These are phyloP conservation scores for Orthonychiurus folsomi DNA, from an alignment of 2,888 invertebrate species.

Conservation along the genomic window DNA sequence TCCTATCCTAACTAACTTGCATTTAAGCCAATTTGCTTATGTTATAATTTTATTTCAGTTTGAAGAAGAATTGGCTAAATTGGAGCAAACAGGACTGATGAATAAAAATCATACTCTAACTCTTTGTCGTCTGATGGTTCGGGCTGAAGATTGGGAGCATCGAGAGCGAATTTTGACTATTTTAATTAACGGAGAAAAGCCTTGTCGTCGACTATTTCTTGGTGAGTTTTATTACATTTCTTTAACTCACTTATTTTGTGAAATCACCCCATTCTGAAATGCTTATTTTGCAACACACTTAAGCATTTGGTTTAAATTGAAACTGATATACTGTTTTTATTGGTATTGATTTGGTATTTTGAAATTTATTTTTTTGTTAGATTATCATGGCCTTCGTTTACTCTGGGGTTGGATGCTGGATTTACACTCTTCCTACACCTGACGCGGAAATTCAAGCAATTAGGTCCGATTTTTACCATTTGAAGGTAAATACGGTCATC, in stretches of 20 bases:
- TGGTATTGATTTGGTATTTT: too few species aligned
- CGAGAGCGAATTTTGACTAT: constrained; percentile 62
- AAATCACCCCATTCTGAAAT: too few species aligned
- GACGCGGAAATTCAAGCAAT: constrained; percentile 7
- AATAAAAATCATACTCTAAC: constrained; percentile 83
- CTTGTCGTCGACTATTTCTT: constrained; percentile 77
- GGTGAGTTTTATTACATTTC: too few species aligned
- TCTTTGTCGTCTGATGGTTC: constrained; percentile 81
- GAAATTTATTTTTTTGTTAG: too few species aligned
- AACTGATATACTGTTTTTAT: too few species aligned
- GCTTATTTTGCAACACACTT: too few species aligned
- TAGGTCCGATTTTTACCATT: constrained; percentile 14
- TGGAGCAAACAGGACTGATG: constrained; percentile 68
- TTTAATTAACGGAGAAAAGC: constrained; percentile 67
- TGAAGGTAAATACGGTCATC: too few species aligned
- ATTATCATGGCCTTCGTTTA: constrained; percentile 83
- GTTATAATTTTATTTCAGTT: constrained; percentile 43
- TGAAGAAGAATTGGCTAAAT: constrained; percentile 77
- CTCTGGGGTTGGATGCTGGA: constrained; percentile 78
- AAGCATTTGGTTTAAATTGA: too few species aligned
- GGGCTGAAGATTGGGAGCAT: constrained; percentile 72
- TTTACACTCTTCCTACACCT: constrained; percentile 13
- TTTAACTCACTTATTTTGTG: too few species aligned
- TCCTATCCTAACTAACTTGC: too few species aligned
- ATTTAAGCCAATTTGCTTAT: too few species aligned